phyloP scores from a whole-genome alignment of 2,113 vertebrate species.

The Zosterops lateralis region DNA sequence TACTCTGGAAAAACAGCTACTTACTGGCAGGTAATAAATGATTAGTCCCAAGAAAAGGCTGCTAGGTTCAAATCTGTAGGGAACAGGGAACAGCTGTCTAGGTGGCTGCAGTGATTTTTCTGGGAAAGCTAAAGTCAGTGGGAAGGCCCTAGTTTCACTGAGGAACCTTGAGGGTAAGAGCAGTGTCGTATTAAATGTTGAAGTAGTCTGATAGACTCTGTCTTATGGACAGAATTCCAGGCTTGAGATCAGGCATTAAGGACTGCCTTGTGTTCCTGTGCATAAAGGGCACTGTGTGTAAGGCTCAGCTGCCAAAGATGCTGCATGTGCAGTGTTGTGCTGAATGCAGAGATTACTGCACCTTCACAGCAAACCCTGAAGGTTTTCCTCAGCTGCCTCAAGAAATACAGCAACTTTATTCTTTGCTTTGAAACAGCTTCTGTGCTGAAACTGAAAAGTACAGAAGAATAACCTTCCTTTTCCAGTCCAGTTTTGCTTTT shows the following conservation, averaged over 20 bases:
- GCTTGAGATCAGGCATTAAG: background rate
- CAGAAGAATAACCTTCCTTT: background rate
- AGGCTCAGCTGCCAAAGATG: conserved; percentile 13
- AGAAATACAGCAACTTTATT: background rate
- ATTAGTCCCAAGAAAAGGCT: background rate
- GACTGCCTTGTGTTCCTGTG: background rate
- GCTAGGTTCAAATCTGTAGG: background rate
- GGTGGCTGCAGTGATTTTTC: background rate
- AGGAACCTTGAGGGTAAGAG: background rate
- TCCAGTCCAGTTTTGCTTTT: background rate
- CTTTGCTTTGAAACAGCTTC: conserved; percentile 2
- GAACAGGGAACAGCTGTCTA: background rate
- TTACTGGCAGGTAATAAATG: background rate
- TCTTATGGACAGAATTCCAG: background rate
- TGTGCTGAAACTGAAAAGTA: background rate
- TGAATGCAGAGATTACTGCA: conserved; percentile 29
- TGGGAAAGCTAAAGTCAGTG: background rate
- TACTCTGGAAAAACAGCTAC: background rate
- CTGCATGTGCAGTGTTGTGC: background rate
- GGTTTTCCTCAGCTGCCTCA: conserved; percentile 26
- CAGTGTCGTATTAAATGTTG: background rate
- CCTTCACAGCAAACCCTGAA: background rate
- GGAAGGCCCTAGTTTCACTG: background rate
- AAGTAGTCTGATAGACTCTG: background rate
- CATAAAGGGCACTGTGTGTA: background rate